phyloP scores from a whole-genome alignment of 2,797 vertebrate species.

The Rhynchotus rufescens region DNA sequence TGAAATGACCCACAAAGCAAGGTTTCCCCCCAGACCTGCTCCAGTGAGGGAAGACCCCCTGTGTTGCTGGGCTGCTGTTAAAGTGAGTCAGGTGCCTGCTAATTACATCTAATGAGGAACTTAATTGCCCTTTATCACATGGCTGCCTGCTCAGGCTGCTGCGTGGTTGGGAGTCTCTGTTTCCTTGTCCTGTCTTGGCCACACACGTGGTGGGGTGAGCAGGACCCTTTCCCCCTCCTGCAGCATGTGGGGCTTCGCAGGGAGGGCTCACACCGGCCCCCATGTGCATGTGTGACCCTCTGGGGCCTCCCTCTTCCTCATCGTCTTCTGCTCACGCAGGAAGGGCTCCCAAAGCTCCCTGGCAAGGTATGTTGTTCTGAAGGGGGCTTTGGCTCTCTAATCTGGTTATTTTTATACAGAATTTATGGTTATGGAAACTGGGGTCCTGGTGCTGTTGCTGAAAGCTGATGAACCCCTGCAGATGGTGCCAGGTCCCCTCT shows the following conservation, averaged over 20 bases:
- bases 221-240: not conserved
- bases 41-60: not conserved
- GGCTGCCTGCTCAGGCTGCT: not conserved
- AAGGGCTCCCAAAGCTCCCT: not conserved
- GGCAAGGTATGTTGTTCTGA: not conserved
- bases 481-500: not conserved
- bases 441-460: not conserved
- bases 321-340: fast-evolving
- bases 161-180: not conserved
- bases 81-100: constrained; percentile 43
- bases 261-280: not conserved
- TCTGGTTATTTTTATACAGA: not conserved
- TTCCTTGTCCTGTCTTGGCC: not conserved
- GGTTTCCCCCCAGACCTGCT: not conserved
- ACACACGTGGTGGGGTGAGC: not conserved
- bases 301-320: not conserved
- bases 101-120: constrained; percentile 41
- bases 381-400: not conserved
- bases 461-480: not conserved
- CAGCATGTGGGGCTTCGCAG: fast-evolving
- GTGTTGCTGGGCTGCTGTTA: not conserved
- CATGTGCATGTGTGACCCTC: not conserved
- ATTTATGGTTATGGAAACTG: not conserved
- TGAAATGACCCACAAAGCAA: not conserved
- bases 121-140: constrained; percentile 6